A percentile compares a stretch with the other conserved stretches of the same genome.
Conservation (phyloP, 1,140 invertebrate species). For the Eurosta solidaginis region DNA sequence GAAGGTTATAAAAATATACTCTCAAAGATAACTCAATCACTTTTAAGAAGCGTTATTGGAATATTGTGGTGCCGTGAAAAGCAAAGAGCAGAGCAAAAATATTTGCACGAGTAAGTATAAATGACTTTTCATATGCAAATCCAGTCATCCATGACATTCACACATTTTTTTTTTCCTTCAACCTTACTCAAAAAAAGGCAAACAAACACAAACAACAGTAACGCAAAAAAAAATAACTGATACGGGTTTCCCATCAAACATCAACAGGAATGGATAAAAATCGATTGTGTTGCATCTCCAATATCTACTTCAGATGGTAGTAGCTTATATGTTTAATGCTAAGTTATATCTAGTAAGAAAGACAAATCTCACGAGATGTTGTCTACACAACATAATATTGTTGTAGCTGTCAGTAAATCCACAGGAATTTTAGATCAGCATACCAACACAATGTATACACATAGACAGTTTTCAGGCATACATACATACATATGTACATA, state of each 20-base stretch:
- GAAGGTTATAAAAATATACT: no score
- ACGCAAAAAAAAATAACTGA: neutral
- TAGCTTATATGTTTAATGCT: neutral
- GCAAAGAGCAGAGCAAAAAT: neutral
- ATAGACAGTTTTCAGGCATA: no score
- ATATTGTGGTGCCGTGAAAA: neutral
- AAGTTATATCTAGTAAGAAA: neutral
- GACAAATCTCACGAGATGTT: conserved; percentile 32
- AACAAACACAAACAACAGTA: neutral
- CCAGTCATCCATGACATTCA: neutral
- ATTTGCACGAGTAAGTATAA: neutral
- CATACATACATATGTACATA: no score
- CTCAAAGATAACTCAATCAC: neutral
- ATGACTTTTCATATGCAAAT: neutral
- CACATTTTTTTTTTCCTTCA: neutral
- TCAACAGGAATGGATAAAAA: neutral
- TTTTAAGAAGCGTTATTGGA: neutral
- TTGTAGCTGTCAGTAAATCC: conserved; percentile 33
- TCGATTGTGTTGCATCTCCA: neutral
- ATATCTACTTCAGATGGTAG: neutral
- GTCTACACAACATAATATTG: conserved; percentile 15
- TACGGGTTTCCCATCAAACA: neutral
- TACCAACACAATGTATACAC: neutral
- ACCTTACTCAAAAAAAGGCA: neutral
- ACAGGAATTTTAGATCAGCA: neutral